Conservation (phyloP, 2,888 invertebrate species). For the Ormyrus labotus region DNA sequence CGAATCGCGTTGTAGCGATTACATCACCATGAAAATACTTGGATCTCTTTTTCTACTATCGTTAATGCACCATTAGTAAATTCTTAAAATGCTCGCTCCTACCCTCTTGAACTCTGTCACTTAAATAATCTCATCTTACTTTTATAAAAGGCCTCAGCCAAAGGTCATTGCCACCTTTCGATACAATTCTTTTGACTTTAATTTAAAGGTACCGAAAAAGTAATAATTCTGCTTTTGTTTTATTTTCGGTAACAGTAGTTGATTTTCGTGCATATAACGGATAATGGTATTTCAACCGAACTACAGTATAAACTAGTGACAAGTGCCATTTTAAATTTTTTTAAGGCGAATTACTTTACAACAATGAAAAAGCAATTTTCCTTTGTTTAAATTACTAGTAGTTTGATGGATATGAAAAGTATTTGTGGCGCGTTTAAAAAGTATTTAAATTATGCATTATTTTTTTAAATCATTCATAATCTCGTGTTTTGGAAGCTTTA, state of each 20-base stretch:
- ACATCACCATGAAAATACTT: constrained; percentile 54
- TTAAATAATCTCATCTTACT: constrained; percentile 53
- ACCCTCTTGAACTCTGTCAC: constrained; percentile 25
- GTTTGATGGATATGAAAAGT: constrained; percentile 47
- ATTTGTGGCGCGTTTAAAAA: constrained; percentile 42
- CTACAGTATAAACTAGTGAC: constrained; percentile 19
- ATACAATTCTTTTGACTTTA: constrained; percentile 38
- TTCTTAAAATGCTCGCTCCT: constrained; percentile 53
- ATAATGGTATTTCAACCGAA: constrained; percentile 28
- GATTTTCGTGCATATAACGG: constrained; percentile 15
- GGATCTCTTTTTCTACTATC: constrained; percentile 48
- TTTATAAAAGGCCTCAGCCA: constrained; percentile 57
- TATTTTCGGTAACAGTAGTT: constrained; percentile 18
- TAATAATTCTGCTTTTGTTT: constrained; percentile 18
- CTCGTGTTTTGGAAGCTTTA: not conserved
- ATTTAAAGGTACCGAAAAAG: constrained; percentile 13
- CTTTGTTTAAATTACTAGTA: constrained; percentile 17
- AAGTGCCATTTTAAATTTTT: constrained; percentile 35
- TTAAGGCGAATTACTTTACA: constrained; percentile 33
- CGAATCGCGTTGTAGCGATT: constrained; percentile 40
- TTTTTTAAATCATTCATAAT: constrained; percentile 9
- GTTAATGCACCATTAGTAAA: constrained; percentile 57
- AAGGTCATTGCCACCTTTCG: constrained; percentile 48
- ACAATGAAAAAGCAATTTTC: constrained; percentile 34
- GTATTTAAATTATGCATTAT: constrained; percentile 17